Evolutionary conservation across 2,888 invertebrate genomes (phyloP), one percentile per base, ranked within the genome.

Genomic region (Rhagonycha fulva): DNA sequence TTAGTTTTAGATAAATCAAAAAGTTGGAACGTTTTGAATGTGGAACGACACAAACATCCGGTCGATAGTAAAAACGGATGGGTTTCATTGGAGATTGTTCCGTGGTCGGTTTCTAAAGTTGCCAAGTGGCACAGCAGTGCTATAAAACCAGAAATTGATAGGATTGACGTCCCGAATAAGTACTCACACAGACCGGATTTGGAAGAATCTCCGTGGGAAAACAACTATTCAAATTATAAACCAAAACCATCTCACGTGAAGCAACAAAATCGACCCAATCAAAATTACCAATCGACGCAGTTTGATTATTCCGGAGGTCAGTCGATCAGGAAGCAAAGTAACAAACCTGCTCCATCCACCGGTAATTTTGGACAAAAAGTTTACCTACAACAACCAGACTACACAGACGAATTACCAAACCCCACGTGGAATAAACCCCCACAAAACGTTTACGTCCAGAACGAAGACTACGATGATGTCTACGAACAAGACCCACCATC

Each of bases 41-140:
- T 83, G 4, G 81, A 90, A 10, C 89, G 89, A 83, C 89, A 89
- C 82, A 90, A 91, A 77, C 89, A 91, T 77, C 91, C 92, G 0
- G 91, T 89, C 79, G 93, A 94, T 75, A 93, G 94, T 80, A 91
- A 92, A 82, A 92, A 92, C 74, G 94, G 94, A 0, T 95, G 95
- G 95, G 94, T 95, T 0, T 92, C 93, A 1, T 86, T 95, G 73
- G 94, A 95, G 80, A 94, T 92, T 4, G 91, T 95, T 4, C 94
- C 94, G 0, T 95, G 94, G 94, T 94, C 94, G 0, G 91, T 93
- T 11, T 94, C 94, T 81, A 94, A 94, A 87, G 93, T 94, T 79
- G 93, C 94, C 2, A 94, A 94, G 86, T 95, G 94, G 95, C 93
- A 94, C 84, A 88, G 90, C 9, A 90, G 90, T 78, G n/a, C 30